Base-by-base conservation (phyloP, 1,140 invertebrate species). In the Halotydeus destructor region DNA sequence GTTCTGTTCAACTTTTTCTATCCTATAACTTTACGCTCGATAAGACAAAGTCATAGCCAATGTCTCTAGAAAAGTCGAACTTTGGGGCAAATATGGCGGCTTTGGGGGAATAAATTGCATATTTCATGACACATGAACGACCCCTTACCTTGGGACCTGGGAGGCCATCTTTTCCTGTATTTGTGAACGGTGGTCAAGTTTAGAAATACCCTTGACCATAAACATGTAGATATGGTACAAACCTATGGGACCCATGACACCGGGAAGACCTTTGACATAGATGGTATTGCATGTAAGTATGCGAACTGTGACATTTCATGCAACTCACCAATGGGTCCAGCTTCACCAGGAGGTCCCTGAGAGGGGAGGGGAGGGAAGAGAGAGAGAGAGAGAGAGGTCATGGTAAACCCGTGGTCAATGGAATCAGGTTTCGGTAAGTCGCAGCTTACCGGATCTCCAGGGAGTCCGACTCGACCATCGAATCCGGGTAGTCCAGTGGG, bases 401-500 rank as follows among this genome's bases (percentile, higher is more conserved):
- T 14, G n/a, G 41, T 46, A 36, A 32, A 44, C 44, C 28, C 41
- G 36, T 27, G 43, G 39, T 25, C 46, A 27, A 18, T 4, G 34
- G 23, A 4, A 16, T 14, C 6, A n/a, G 12, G 11, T 19, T 32
- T 41, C 9, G 30, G 12, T 6, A 18, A 33, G 11, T 38, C n/a
- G 27, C 31, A 36, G 27, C 47, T 45, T 40, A 52, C 51, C 12
- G 46, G 47, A 44, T 51, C 50, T 8, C 51, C 51, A 23, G 51
- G 51, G 24, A 51, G 41, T 9, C 51, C 51, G 34, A 52, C 40
- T 46, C 78, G 68, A 27, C 83, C 82, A 56, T 86, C 76, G 53
- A 74, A 72, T 23, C 84, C 84, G 8, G 81, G 70, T 25, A 76
- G 58, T 79, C 82, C 83, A 23, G 54, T 64, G 22, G 76, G 74